Evolutionary conservation across 2,888 invertebrate genomes (phyloP).

Genomic region (Mythimna albipuncta): DNA sequence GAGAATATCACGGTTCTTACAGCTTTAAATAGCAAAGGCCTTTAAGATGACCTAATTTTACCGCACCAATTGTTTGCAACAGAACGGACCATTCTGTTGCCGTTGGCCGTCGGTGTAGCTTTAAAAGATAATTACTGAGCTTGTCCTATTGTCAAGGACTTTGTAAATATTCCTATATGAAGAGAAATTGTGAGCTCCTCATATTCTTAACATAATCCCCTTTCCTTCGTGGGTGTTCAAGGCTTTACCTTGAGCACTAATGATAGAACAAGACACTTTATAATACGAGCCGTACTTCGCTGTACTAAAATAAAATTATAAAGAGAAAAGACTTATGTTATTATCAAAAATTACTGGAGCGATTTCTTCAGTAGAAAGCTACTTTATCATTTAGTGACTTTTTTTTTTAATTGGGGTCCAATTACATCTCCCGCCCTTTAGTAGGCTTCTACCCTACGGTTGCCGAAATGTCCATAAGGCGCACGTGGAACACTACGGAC

Average conservation of each 20-base stretch:
- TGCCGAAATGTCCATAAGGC: too few species aligned
- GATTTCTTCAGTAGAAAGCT: too few species aligned
- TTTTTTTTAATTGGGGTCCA: too few species aligned
- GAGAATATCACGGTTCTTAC: background rate
- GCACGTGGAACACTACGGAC: too few species aligned
- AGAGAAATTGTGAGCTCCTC: background rate
- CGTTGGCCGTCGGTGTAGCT: background rate
- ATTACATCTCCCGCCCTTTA: too few species aligned
- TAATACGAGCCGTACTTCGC: background rate
- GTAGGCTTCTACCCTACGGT: too few species aligned
- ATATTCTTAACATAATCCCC: background rate
- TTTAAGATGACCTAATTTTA: background rate
- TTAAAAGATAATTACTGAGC: background rate
- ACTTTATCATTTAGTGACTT: too few species aligned
- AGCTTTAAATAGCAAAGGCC: background rate
- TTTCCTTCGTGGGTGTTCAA: background rate
- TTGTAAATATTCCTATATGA: constrained; percentile 3
- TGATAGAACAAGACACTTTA: background rate
- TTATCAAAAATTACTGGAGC: too few species aligned
- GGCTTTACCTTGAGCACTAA: background rate
- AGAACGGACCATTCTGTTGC: background rate
- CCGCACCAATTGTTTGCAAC: background rate
- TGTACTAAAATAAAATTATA: too few species aligned
- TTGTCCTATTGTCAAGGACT: background rate
- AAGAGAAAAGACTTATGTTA: too few species aligned